Percentiles rank a stretch among this genome's conserved stretches.
Conservation (phyloP, 2,797 vertebrate genomes). For the Poecilia velifera region DNA sequence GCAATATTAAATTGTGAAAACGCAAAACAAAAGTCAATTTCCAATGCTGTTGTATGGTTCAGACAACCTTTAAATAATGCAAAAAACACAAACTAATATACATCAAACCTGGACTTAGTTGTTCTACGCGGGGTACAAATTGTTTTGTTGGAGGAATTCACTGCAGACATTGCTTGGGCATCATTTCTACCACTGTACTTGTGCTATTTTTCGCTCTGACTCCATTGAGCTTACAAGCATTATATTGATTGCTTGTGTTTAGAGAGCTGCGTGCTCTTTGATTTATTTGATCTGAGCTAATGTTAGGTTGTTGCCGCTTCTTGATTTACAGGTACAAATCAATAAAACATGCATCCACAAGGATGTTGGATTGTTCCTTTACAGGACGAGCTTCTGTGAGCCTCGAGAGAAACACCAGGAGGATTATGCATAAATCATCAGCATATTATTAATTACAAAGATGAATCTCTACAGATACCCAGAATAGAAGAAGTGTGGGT, state of each 20-base stretch:
- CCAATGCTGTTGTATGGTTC: neutral
- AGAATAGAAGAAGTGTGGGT: constrained; percentile 15
- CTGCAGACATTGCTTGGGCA: neutral
- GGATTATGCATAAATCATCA: constrained; percentile 25
- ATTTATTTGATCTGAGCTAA: constrained; percentile 44
- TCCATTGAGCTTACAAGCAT: constrained; percentile 13
- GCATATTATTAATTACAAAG: constrained; percentile 18
- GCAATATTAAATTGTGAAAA: neutral
- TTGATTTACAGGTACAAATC: constrained; percentile 77
- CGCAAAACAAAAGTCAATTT: neutral
- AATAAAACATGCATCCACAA: constrained; percentile 70
- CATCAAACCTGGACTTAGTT: neutral
- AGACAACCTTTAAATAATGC: neutral
- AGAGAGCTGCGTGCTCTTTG: constrained; percentile 37
- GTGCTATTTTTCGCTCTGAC: neutral
- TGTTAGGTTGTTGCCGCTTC: constrained; percentile 66
- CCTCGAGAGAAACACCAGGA: constrained; percentile 21
- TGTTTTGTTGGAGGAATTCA: neutral
- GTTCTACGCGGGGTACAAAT: neutral
- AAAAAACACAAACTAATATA: neutral
- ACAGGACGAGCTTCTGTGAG: constrained; percentile 24
- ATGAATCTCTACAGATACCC: constrained; percentile 23
- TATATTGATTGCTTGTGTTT: constrained; percentile 25
- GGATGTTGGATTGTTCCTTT: constrained; percentile 59
- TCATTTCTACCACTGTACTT: neutral